These are phyloP conservation scores for Mythimna loreyi DNA, from an alignment of 2,888 invertebrate species.

Conservation along the genomic window DNA sequence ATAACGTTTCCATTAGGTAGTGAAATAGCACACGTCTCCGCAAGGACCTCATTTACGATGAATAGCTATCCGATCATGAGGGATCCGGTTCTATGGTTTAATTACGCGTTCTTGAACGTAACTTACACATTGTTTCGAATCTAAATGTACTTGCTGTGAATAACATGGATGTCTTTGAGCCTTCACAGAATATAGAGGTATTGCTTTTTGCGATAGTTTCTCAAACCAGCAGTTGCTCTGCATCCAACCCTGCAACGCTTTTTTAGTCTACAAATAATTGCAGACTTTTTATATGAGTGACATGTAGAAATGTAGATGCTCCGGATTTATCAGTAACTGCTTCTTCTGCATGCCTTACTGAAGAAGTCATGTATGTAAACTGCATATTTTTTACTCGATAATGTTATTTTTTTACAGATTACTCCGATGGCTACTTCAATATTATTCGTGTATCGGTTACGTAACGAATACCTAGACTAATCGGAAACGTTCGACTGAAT, in stretches of 20 bases:
- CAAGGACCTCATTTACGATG: constrained; percentile 84
- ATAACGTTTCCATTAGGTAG: constrained; percentile 76
- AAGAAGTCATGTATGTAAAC: background rate
- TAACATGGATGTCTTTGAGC: constrained; percentile 60
- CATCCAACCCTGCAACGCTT: constrained; percentile 13
- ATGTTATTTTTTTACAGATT: constrained; percentile 11
- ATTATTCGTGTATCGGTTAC: constrained; percentile 46
- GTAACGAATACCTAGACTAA: constrained; percentile 60
- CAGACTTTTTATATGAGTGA: constrained; percentile 5
- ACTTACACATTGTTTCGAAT: constrained; percentile 73
- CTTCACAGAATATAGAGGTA: constrained; percentile 60
- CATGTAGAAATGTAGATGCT: constrained; percentile 1
- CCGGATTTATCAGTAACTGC: constrained; percentile 16
- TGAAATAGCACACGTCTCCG: constrained; percentile 78
- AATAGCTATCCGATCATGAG: constrained; percentile 73
- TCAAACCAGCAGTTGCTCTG: constrained; percentile 28
- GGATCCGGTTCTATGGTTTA: constrained; percentile 81
- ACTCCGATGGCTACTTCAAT: no score
- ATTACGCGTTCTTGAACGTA: constrained; percentile 77
- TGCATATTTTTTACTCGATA: constrained; percentile 5
- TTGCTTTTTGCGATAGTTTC: constrained; percentile 52
- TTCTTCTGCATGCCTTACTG: constrained; percentile 10
- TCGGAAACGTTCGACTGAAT: constrained; percentile 66
- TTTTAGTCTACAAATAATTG: constrained; percentile 30
- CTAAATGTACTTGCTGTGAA: constrained; percentile 69